phyloP scores from a whole-genome alignment of 2,888 invertebrate species.

The Shargacucullia verbasci region DNA sequence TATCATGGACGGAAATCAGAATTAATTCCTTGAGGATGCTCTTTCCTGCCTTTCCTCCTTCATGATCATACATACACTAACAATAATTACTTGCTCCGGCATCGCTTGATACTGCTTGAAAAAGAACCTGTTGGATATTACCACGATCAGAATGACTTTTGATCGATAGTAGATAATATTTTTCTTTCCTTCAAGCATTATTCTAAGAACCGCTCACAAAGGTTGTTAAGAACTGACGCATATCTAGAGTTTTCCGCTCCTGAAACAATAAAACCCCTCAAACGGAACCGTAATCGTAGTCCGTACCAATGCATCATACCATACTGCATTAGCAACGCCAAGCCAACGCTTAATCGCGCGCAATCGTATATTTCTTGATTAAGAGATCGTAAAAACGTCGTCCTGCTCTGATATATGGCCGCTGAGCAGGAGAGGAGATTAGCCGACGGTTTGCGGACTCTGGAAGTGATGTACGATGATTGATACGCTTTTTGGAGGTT shows the following conservation, averaged over 20 bases:
- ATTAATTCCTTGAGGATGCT: too few relatives aligned
- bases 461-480: constrained; percentile 56
- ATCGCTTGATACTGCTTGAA: too few relatives aligned
- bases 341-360: constrained; percentile 79
- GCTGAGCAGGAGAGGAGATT: constrained; percentile 73
- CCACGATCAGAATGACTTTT: too few relatives aligned
- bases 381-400: constrained; percentile 86
- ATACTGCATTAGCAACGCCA: constrained; percentile 84
- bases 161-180: too few relatives aligned
- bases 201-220: too few relatives aligned
- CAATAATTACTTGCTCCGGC: too few relatives aligned
- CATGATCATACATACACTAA: too few relatives aligned
- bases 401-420: constrained; percentile 78
- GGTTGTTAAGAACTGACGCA: too few relatives aligned
- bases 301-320: constrained; percentile 65
- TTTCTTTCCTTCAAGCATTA: too few relatives aligned
- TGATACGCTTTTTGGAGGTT: constrained; percentile 40
- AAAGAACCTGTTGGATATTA: too few relatives aligned
- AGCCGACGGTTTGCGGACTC: constrained; percentile 64
- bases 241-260: neutral
- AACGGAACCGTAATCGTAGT: constrained; percentile 21
- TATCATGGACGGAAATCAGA: too few relatives aligned
- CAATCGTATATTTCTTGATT: constrained; percentile 86
- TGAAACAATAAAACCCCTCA: constrained; percentile 17
- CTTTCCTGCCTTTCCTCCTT: too few relatives aligned